Percentiles rank a stretch among this genome's conserved stretches.
phyloP scores from a whole-genome alignment of 2,888 invertebrate species.

The Yponomeuta evonymella region DNA sequence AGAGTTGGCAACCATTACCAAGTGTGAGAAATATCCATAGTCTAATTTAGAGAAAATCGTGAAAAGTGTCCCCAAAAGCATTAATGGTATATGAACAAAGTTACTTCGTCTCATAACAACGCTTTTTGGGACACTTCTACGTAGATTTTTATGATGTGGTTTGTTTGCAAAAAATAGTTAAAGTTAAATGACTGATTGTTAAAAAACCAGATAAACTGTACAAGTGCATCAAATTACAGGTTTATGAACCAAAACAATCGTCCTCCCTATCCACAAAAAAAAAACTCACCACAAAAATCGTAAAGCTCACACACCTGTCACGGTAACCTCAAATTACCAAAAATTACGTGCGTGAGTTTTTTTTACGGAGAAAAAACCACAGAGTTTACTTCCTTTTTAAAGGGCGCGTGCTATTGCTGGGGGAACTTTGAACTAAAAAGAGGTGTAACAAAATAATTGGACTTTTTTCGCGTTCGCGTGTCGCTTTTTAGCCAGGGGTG shows the following conservation, averaged over 20 bases:
- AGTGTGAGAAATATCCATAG: no score
- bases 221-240: background rate
- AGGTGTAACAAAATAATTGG: slow-evolving; percentile 53
- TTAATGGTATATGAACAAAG: no score
- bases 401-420: slow-evolving; percentile 10
- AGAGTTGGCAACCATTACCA: no score
- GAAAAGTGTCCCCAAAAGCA: no score
- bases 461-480: slow-evolving; percentile 66
- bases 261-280: background rate
- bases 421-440: slow-evolving; percentile 34
- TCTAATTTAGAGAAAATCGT: no score
- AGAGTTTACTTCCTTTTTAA: background rate
- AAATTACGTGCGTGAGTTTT: slow-evolving; percentile 2
- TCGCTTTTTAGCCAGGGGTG: slow-evolving; percentile 43
- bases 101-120: no score
- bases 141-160: no score
- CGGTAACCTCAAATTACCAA: slow-evolving; percentile 6
- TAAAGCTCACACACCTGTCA: slow-evolving; percentile 6
- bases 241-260: background rate
- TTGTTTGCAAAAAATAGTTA: no score
- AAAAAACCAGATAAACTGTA: no score
- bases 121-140: no score
- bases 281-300: background rate
- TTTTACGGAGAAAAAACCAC: slow-evolving; percentile 5
- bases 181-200: no score